Conservation (phyloP, 2,113 vertebrate genomes). For the Prochilodus magdalenae region DNA sequence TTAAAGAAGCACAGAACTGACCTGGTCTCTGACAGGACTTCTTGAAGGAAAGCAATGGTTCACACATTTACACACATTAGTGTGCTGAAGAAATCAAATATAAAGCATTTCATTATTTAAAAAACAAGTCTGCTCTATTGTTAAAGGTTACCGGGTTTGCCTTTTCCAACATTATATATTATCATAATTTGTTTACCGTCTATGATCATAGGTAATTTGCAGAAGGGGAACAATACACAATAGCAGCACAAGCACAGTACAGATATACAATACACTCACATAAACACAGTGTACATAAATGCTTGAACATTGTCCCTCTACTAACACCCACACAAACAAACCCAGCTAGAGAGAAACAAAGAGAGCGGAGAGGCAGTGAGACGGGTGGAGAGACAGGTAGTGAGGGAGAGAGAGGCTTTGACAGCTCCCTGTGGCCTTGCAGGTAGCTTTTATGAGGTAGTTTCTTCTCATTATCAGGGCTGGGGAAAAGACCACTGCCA, state of each 20-base stretch:
- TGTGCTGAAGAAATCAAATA: background rate
- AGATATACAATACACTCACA: no score
- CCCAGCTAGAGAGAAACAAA: background rate
- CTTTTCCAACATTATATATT: background rate
- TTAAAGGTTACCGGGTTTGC: background rate
- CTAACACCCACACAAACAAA: background rate
- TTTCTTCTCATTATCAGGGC: conserved; percentile 54
- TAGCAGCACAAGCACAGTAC: no score
- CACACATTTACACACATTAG: background rate
- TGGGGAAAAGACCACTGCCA: conserved; percentile 39
- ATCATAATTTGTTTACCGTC: background rate
- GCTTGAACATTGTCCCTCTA: background rate
- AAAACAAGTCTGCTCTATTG: background rate
- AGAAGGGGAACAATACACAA: background rate
- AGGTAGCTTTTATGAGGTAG: conserved; percentile 57
- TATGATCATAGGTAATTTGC: background rate
- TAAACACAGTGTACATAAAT: background rate
- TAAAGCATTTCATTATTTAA: no score
- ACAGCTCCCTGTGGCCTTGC: conserved; percentile 42
- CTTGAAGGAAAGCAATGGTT: no score
- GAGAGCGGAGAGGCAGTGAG: no score
- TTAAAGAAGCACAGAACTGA: background rate
- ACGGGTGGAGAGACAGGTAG: background rate
- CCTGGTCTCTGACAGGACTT: no score
- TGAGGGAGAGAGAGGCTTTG: conserved; percentile 12